A percentile compares a stretch with the other conserved stretches of the same genome.
Evolutionary conservation across 2,888 invertebrate genomes (phyloP).

Genomic region (Heliconius cydno): DNA sequence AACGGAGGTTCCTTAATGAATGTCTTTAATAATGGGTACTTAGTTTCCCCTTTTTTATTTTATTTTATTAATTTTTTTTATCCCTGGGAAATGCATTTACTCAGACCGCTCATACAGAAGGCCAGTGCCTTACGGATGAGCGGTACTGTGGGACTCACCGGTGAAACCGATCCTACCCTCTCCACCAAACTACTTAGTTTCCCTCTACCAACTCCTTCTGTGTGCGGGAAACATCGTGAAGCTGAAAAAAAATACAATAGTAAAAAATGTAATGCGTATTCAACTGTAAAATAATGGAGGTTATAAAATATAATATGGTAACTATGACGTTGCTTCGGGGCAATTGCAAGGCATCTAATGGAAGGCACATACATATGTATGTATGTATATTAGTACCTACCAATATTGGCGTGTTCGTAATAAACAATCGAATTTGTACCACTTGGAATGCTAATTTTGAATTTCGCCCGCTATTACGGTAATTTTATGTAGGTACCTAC

Average conservation of each 20-base stretch:
- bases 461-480: neutral
- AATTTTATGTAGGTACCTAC: neutral
- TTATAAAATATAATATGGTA: constrained; percentile 1
- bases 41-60: too few relatives aligned
- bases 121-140: too few relatives aligned
- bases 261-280: neutral
- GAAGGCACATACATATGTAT: neutral
- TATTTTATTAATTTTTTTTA: too few relatives aligned
- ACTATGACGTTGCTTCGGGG: constrained; percentile 7
- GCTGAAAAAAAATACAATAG: neutral
- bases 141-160: too few relatives aligned
- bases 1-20: too few relatives aligned
- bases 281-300: neutral
- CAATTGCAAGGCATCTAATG: constrained; percentile 16
- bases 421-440: constrained; percentile 17
- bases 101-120: too few relatives aligned
- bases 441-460: constrained; percentile 12
- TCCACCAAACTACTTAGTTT: too few relatives aligned
- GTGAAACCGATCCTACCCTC: too few relatives aligned
- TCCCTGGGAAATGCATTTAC: too few relatives aligned
- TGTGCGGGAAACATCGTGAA: neutral
- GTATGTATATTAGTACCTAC: neutral
- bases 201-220: neutral
- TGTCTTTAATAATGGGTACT: too few relatives aligned
- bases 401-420: neutral